phyloP scores from a whole-genome alignment of 2,113 vertebrate species.

The Chrysochloris asiatica region DNA sequence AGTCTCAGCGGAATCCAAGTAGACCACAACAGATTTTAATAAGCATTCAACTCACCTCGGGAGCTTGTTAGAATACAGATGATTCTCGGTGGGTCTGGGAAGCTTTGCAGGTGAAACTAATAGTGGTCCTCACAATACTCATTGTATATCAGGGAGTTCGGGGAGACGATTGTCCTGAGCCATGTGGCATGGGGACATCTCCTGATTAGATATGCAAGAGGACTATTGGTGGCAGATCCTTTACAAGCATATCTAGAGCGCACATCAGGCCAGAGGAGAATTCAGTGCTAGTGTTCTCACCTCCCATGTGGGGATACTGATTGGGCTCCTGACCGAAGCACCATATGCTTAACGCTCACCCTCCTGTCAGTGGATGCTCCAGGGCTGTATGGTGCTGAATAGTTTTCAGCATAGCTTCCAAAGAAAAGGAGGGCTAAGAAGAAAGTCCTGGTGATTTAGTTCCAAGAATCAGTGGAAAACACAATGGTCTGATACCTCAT shows the following conservation, averaged over 20 bases:
- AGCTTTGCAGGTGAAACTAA: background rate
- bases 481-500: background rate
- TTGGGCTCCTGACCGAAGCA: background rate
- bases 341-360: background rate
- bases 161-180: background rate
- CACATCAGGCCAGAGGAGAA: background rate
- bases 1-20: background rate
- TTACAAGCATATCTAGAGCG: background rate
- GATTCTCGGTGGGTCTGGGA: background rate
- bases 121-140: background rate
- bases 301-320: background rate
- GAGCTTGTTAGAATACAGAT: background rate
- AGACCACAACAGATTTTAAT: background rate
- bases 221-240: background rate
- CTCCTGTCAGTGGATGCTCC: background rate
- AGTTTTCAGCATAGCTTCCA: background rate
- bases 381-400: background rate
- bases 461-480: background rate
- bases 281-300: background rate
- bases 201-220: background rate
- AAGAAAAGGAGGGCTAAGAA: background rate
- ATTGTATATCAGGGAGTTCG: background rate
- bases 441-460: background rate
- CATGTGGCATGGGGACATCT: accelerated
- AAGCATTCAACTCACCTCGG: background rate